These are phyloP conservation scores for Salarias fasciatus DNA, from an alignment of 2,797 vertebrate genomes.

Conservation along the genomic window DNA sequence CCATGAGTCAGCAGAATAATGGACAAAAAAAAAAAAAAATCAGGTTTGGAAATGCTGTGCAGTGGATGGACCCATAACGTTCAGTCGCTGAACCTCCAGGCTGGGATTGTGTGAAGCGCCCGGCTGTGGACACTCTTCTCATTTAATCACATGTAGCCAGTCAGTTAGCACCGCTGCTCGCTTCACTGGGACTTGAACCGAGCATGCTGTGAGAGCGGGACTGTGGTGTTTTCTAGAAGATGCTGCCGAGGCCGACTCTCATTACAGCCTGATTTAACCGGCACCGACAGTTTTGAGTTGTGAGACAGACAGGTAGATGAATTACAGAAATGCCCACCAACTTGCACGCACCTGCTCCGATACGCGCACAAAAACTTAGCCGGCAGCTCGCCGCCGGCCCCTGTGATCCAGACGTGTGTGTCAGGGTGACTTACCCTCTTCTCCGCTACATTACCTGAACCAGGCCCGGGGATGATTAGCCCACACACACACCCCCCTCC, in stretches of 20 bases:
- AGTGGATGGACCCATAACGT: too few relatives aligned
- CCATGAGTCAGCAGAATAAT: too few relatives aligned
- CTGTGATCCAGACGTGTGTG: slow-evolving; percentile 72
- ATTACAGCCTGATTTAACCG: slow-evolving; percentile 13
- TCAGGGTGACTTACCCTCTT: slow-evolving; percentile 74
- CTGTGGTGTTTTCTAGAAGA: slow-evolving; percentile 11
- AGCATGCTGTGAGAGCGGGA: slow-evolving; percentile 1
- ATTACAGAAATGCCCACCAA: slow-evolving; percentile 25
- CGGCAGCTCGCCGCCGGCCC: slow-evolving; percentile 57
- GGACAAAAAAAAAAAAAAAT: too few relatives aligned
- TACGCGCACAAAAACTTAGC: slow-evolving; percentile 34
- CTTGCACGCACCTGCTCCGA: slow-evolving; percentile 12
- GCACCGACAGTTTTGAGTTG: slow-evolving; percentile 8
- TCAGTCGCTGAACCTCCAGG: slow-evolving; percentile 32
- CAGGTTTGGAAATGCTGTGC: slow-evolving; percentile 45
- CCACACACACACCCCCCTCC: slow-evolving; percentile 49
- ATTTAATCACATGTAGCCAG: slow-evolving; percentile 29
- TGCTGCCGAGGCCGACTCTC: neutral
- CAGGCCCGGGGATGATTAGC: slow-evolving; percentile 76
- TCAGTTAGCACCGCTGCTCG: neutral
- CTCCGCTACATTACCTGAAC: slow-evolving; percentile 77
- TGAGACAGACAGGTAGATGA: slow-evolving; percentile 31
- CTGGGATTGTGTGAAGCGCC: slow-evolving; percentile 36
- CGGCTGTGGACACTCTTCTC: slow-evolving; percentile 14
- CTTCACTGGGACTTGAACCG: neutral